Evolutionary conservation across 2,888 invertebrate genomes (phyloP), one percentile per base, ranked within the genome.

Genomic region (Erannis defoliaria): DNA sequence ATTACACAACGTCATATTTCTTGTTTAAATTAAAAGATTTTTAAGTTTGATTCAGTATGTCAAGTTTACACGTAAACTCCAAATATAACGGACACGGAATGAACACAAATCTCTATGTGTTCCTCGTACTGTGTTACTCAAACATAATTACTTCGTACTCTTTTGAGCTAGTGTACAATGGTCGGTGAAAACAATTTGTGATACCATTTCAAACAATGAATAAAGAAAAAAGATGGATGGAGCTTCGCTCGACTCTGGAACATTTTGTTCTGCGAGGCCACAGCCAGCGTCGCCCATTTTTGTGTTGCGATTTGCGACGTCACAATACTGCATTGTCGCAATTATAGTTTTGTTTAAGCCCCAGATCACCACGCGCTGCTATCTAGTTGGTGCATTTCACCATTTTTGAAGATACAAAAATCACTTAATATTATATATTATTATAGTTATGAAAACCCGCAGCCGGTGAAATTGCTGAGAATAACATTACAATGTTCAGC

Each of bases 101-200:
- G 79, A 73, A 76, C 68, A 74, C 81, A 81, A 80, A 78, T 81
- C 74, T 82, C 68, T 75, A 56, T 74, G 70, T 80, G 78, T 68
- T 81, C 8, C 26, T 26, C 26, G 1, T 26, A 72, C 70, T 81
- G 76, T 79, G 72, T 70, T 76, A 76, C 78, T 75, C 75, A 68
- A 77, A 75, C 64, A 74, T 76, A 75, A 78, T 80, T 77, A 74
- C 75, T 72, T 75, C 77, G 58, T 21, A 75, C 70, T 58, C 68
- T 71, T 78, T 73, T 65, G 43, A 63, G 18, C 6, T 62, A 12
- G 6, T 43, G 55, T 58, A 64, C 60, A 78, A 77, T 62, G 76
- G 82, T 83, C 48, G 23, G 80, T 68, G 55, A 49, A 66, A 62
- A 63, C 50, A 72, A 71, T 73, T 70, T 71, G 51, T 8, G 59